These are phyloP conservation scores for Patella ulyssiponensis DNA, from an alignment of 2,888 invertebrate species.

Conservation along the genomic window DNA sequence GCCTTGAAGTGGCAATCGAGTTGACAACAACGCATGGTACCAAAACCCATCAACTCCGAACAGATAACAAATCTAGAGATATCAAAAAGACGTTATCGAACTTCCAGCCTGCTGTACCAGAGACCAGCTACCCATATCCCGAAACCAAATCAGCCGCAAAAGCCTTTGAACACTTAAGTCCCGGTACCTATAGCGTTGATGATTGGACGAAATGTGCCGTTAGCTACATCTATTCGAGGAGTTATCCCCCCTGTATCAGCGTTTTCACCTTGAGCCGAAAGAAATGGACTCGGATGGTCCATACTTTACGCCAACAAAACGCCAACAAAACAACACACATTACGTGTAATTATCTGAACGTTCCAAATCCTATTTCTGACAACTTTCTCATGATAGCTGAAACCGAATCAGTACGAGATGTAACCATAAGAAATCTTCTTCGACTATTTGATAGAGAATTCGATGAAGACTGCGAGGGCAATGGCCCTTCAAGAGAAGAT, in stretches of 20 bases:
- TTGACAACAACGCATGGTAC: background rate
- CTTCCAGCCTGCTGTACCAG: background rate
- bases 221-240: background rate
- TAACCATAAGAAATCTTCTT: background rate
- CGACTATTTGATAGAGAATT: conserved; percentile 27
- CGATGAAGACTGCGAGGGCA: background rate
- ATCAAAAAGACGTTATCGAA: background rate
- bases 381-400: background rate
- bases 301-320: background rate
- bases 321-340: background rate
- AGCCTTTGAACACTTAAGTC: background rate
- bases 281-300: background rate
- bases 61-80: background rate
- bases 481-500: conserved; percentile 11
- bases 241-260: background rate
- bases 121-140: background rate
- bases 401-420: background rate
- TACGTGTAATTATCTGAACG: background rate
- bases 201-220: background rate
- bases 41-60: background rate
- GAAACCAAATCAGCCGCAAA: background rate
- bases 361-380: background rate
- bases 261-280: background rate
- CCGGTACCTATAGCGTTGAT: background rate
- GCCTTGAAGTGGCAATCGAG: background rate